phyloP scores from a whole-genome alignment of 2,888 invertebrate genomes.

The Drosophila suboccidentalis region DNA sequence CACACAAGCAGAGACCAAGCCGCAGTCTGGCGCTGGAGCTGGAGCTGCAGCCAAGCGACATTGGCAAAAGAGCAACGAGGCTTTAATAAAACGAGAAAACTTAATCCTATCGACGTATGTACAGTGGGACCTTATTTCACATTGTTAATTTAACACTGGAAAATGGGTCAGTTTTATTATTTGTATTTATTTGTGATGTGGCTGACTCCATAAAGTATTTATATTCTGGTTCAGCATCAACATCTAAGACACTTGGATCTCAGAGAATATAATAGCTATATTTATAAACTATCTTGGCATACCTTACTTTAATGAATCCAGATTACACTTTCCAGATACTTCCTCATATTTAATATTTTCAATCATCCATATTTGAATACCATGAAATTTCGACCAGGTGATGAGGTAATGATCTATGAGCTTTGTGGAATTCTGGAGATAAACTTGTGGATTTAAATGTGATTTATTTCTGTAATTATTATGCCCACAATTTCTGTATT shows the following conservation, averaged over 20 bases:
- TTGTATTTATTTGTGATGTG: too few species aligned
- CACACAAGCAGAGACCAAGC: conserved; percentile 1
- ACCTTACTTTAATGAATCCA: too few species aligned
- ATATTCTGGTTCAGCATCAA: too few species aligned
- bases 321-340: too few species aligned
- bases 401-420: neutral
- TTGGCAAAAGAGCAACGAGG: conserved; percentile 55
- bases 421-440: neutral
- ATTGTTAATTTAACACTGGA: neutral
- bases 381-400: neutral
- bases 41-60: conserved; percentile 59
- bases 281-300: too few species aligned
- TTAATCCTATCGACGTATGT: conserved; percentile 17
- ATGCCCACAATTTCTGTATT: conserved; percentile 22
- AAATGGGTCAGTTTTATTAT: too few species aligned
- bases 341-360: too few species aligned
- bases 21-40: conserved; percentile 19
- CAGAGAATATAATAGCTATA: too few species aligned
- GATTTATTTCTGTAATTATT: conserved; percentile 68
- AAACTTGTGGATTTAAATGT: conserved; percentile 54
- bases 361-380: neutral
- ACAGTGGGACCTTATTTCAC: neutral
- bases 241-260: too few species aligned
- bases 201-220: too few species aligned
- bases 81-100: conserved; percentile 31